Evolutionary conservation across 1,140 invertebrate species (phyloP), one percentile per base, ranked within the genome.

Genomic region (Drosophila kanapiae): DNA sequence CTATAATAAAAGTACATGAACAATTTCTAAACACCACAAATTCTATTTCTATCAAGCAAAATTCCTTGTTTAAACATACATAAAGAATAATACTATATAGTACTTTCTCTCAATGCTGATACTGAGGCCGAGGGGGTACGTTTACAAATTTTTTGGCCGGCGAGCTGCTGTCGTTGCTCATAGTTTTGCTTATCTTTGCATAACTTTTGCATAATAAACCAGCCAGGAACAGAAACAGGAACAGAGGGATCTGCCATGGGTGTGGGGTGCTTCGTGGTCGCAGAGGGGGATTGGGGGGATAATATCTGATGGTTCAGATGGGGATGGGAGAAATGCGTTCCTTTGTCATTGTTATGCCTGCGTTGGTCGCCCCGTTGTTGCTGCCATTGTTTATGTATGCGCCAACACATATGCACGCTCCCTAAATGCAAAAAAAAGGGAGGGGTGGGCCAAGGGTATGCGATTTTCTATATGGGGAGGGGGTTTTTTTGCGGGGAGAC

Each of bases 121-220:
- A 35, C 67, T 13, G 61, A 67, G 42, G 75, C 58, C 23, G 6
- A 16, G 48, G 54, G 54, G 70, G 40, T 57, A 49, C 53, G 40
- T 54, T 64, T 62, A 71, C 70, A 87, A 87, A 83, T 87, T 86
- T 86, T 83, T 80, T 72, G 69, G 80, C 49, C 18, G 76, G 64
- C 78, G 86, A 88, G 83, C 84, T 87, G 80, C 84, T 88, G 85
- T 78, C 78, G 85, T 74, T 88, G 85, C 85, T 88, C 84, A 88
- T 88, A 88, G 85, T 90, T 91, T 90, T 90, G 85, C 85, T 90
- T 90, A 90, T 90, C 85, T 90, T 90, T 90, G 85, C 85, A 90
- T 90, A 90, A 90, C 85, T 90, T 90, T 90, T 90, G 85, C 85
- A 90, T 90, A 90, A 90, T 90, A 90, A 90, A 90, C 85, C 85